phyloP scores from a whole-genome alignment of 2,113 vertebrate genomes.

The Menura novaehollandiae region DNA sequence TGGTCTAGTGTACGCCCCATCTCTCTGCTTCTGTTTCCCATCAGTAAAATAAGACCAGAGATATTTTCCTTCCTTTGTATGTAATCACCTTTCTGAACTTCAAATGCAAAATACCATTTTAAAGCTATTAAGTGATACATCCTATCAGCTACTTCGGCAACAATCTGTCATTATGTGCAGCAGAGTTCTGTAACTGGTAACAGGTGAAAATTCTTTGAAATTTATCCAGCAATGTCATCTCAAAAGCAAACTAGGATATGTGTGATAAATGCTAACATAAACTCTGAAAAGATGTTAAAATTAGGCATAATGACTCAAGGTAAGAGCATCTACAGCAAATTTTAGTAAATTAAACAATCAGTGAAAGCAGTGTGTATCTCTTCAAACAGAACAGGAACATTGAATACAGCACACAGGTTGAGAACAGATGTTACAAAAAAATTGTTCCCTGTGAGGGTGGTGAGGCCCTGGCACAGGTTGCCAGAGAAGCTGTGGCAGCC shows the following conservation, averaged over 20 bases:
- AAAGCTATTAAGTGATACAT: background rate
- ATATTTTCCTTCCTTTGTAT: background rate
- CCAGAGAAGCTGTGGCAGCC: background rate
- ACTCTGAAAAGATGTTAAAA: background rate
- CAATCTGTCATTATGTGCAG: background rate
- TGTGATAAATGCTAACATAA: background rate
- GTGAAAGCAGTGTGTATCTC: background rate
- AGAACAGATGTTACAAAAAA: background rate
- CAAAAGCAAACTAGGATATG: background rate
- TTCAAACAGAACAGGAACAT: background rate
- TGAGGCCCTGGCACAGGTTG: accelerated
- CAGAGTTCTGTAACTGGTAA: background rate
- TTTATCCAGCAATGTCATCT: background rate
- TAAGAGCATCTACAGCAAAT: accelerated
- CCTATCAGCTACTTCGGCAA: background rate
- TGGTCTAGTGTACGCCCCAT: background rate
- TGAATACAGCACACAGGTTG: background rate
- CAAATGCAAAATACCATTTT: background rate
- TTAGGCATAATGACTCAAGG: background rate
- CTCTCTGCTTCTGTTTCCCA: background rate
- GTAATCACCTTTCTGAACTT: background rate
- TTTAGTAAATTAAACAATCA: background rate
- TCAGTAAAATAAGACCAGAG: background rate
- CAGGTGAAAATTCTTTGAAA: background rate
- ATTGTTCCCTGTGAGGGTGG: background rate